Conservation (phyloP, 2,888 invertebrate species). For the Anaspis maculata region DNA sequence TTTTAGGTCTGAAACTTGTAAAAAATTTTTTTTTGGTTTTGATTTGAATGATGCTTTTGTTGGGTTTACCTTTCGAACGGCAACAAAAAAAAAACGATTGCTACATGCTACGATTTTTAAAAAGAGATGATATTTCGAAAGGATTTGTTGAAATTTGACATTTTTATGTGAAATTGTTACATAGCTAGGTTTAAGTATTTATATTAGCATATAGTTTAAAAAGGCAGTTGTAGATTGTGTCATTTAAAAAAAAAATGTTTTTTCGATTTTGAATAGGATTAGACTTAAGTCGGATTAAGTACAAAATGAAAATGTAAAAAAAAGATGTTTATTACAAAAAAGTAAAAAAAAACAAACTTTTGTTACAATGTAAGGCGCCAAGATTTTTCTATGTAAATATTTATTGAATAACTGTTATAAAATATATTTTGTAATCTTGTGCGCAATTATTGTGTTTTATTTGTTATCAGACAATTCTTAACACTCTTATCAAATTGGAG, state of each 20-base stretch:
- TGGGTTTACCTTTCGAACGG: constrained; percentile 9
- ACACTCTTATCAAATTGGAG: too few relatives aligned
- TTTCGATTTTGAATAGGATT: constrained; percentile 35
- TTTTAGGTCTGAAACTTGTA: constrained; percentile 22
- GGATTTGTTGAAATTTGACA: constrained; percentile 16
- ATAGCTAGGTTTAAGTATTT: constrained; percentile 35
- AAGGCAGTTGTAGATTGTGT: constrained; percentile 35
- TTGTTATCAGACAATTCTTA: too few relatives aligned
- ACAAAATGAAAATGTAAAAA: constrained; percentile 37
- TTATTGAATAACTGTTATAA: constrained; percentile 31
- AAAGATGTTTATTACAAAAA: constrained; percentile 30
- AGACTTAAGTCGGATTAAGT: constrained; percentile 39
- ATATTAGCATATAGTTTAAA: constrained; percentile 37
- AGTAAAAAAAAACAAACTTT: constrained; percentile 24
- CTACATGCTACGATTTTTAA: constrained; percentile 2
- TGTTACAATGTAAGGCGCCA: constrained; percentile 32
- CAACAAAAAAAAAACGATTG: constrained; percentile 2
- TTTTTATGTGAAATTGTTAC: constrained; percentile 27
- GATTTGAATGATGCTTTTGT: constrained; percentile 10
- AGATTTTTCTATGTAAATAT: constrained; percentile 33
- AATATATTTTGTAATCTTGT: constrained; percentile 40
- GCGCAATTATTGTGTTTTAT: constrained; percentile 29
- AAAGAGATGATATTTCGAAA: constrained; percentile 4
- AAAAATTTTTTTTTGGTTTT: constrained; percentile 8
- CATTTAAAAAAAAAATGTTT: constrained; percentile 30